phyloP scores from a whole-genome alignment of 2,888 invertebrate genomes.

The Leucoptera coffeella region DNA sequence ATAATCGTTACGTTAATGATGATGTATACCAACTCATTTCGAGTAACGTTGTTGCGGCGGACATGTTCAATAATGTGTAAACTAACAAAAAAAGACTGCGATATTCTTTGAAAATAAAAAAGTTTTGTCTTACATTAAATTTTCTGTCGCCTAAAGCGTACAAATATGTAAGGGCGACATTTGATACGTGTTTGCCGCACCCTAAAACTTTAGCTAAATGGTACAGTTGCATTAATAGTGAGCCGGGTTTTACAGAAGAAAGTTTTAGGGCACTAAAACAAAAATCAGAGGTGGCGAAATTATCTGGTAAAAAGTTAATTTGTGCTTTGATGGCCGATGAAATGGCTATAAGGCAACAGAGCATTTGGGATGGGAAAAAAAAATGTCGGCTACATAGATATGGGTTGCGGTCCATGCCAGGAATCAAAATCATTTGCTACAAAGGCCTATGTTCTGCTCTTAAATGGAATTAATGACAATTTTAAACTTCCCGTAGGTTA shows the following conservation, averaged over 20 bases:
- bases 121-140: constrained; percentile 4
- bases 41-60: constrained; percentile 1
- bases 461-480: constrained; percentile 9
- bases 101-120: constrained; percentile 6
- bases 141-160: constrained; percentile 6
- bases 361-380: constrained; percentile 8
- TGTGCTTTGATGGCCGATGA: constrained; percentile 7
- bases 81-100: constrained; percentile 1
- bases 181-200: constrained; percentile 7
- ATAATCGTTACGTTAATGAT: no score
- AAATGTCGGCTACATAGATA: constrained; percentile 7
- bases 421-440: no score
- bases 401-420: constrained; percentile 4
- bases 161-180: constrained; percentile 6
- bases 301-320: no score
- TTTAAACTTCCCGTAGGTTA: constrained; percentile 14
- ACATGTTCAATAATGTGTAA: constrained; percentile 2
- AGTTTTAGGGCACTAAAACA: no score
- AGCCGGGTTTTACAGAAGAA: no score
- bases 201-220: constrained; percentile 6
- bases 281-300: no score
- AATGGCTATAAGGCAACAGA: constrained; percentile 6
- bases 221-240: no score
- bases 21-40: background rate
- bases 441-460: constrained; percentile 10